Percentiles rank a stretch among this genome's conserved stretches.
These are phyloP conservation scores for Aldabrachelys gigantea DNA, from an alignment of 2,113 vertebrate species.

Conservation along the genomic window DNA sequence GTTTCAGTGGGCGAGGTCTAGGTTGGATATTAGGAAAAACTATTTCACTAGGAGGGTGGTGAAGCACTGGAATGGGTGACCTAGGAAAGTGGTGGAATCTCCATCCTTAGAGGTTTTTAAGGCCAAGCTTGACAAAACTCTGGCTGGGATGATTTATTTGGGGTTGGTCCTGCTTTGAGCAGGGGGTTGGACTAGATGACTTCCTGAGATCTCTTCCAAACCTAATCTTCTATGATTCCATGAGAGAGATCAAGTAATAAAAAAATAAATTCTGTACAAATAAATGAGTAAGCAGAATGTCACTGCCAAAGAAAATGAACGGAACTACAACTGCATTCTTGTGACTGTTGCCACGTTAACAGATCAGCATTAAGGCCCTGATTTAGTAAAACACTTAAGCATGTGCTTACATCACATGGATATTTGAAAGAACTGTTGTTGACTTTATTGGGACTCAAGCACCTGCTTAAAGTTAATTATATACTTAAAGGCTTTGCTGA, in stretches of 20 bases:
- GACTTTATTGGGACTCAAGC: slow-evolving; percentile 72
- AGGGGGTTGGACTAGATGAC: no score
- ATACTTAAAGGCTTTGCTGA: slow-evolving; percentile 52
- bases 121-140: no score
- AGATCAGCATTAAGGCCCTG: slow-evolving; percentile 35
- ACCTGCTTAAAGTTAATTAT: slow-evolving; percentile 72
- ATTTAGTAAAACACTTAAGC: slow-evolving; percentile 60
- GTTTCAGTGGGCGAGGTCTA: no score
- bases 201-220: no score
- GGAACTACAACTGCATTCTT: slow-evolving; percentile 67
- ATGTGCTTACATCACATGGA: slow-evolving; percentile 65
- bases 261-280: slow-evolving; percentile 61
- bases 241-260: slow-evolving; percentile 55
- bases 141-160: no score
- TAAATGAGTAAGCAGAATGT: slow-evolving; percentile 38
- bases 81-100: no score
- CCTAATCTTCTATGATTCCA: no score
- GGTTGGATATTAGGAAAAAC: no score
- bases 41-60: no score
- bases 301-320: slow-evolving; percentile 65
- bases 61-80: no score
- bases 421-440: slow-evolving; percentile 66
- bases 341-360: slow-evolving; percentile 67
- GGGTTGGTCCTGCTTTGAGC: no score
- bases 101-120: no score